phyloP scores from a whole-genome alignment of 2,797 vertebrate genomes.

The Enteromius thamalakanensis region DNA sequence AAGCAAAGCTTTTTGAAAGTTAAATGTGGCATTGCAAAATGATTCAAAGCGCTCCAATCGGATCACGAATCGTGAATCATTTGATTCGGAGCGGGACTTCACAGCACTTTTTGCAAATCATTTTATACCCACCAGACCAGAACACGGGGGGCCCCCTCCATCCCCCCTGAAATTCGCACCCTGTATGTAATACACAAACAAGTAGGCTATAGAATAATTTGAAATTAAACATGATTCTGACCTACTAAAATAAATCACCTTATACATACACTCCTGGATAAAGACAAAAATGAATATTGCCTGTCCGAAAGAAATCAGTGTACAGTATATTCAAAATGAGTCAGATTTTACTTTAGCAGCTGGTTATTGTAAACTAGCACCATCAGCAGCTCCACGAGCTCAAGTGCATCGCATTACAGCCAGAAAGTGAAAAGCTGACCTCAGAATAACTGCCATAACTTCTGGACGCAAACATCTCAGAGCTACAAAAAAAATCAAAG shows the following conservation, averaged over 20 bases:
- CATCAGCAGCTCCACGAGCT: slow-evolving; percentile 60
- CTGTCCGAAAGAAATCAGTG: not conserved
- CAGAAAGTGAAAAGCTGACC: slow-evolving; percentile 59
- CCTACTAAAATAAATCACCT: not conserved
- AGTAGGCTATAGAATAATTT: too few species aligned
- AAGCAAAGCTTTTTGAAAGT: too few species aligned
- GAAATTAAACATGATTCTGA: not conserved
- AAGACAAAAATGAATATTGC: not conserved
- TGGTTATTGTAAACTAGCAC: slow-evolving; percentile 14
- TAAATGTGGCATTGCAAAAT: too few species aligned
- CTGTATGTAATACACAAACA: not conserved
- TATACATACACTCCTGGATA: not conserved
- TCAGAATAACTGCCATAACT: slow-evolving; percentile 16
- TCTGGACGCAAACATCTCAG: slow-evolving; percentile 18
- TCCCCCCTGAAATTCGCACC: too few species aligned
- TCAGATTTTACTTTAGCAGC: not conserved
- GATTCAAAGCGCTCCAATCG: too few species aligned
- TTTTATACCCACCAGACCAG: too few species aligned
- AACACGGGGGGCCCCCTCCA: too few species aligned
- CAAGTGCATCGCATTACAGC: slow-evolving; percentile 65
- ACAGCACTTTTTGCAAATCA: too few species aligned
- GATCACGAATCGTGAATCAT: too few species aligned
- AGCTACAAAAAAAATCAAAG: not conserved
- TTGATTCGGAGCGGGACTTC: too few species aligned
- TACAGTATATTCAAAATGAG: too few species aligned